Conservation (phyloP, 2,888 invertebrate genomes). For the Acleris emargana region DNA sequence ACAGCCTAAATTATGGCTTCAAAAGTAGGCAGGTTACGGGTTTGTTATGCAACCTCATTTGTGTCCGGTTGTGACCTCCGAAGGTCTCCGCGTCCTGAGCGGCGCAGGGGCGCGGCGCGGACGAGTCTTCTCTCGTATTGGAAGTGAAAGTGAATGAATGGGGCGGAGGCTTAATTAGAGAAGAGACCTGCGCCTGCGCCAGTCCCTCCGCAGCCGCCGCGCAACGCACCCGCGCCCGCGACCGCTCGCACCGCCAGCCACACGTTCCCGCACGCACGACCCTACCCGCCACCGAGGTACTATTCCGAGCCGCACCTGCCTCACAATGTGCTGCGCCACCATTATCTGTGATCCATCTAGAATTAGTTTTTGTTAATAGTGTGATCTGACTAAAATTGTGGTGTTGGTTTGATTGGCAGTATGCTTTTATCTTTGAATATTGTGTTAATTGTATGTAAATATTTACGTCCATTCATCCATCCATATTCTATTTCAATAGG, state of each 20-base stretch:
- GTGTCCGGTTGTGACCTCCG: slow-evolving; percentile 79
- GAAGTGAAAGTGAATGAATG: slow-evolving; percentile 84
- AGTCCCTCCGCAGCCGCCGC: slow-evolving; percentile 76
- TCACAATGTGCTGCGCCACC: slow-evolving; percentile 9
- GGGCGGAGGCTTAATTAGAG: slow-evolving; percentile 82
- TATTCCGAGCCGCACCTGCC: slow-evolving; percentile 27
- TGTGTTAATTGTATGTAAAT: no score
- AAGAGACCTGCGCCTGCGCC: slow-evolving; percentile 75
- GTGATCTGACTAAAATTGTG: not conserved
- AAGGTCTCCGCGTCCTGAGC: slow-evolving; percentile 71
- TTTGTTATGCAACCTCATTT: slow-evolving; percentile 53
- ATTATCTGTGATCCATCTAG: slow-evolving; percentile 16
- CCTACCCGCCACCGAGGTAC: slow-evolving; percentile 34
- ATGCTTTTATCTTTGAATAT: no score
- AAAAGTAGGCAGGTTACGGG: slow-evolving; percentile 53
- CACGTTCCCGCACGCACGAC: slow-evolving; percentile 23
- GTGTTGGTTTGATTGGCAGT: no score
- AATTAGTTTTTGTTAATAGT: slow-evolving; percentile 2
- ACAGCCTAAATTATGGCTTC: slow-evolving; percentile 26
- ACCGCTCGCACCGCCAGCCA: slow-evolving; percentile 31
- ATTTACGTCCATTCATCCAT: no score
- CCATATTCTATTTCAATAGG: no score
- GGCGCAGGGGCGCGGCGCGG: slow-evolving; percentile 66
- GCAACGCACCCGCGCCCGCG: slow-evolving; percentile 63
- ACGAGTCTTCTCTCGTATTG: slow-evolving; percentile 76